These are phyloP conservation scores for Rhynchomys soricoides DNA, from an alignment of 2,113 vertebrate species.

Conservation along the genomic window DNA sequence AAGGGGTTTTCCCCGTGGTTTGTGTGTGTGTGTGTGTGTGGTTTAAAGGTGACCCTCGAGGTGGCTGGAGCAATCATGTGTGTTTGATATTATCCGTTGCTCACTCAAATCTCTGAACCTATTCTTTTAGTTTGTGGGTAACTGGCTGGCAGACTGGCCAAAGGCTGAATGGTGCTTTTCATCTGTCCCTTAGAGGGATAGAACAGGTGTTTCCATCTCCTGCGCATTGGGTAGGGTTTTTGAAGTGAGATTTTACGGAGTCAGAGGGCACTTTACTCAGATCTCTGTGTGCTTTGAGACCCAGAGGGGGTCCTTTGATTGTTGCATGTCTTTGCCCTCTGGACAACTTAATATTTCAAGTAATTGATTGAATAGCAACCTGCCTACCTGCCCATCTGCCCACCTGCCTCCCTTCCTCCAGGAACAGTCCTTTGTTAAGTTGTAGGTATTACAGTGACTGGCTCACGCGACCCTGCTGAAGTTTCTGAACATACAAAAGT, in stretches of 20 bases:
- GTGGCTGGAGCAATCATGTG: background rate
- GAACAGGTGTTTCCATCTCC: conserved; percentile 23
- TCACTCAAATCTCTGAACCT: background rate
- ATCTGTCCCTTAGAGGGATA: background rate
- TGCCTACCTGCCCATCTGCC: conserved; percentile 34
- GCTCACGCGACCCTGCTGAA: background rate
- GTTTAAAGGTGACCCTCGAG: conserved; percentile 5
- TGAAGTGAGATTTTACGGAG: conserved; percentile 40
- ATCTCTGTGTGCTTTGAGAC: background rate
- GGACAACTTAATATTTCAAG: conserved; percentile 50
- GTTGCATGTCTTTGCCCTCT: conserved; percentile 50
- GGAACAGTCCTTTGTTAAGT: background rate
- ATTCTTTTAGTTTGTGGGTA: conserved; percentile 43
- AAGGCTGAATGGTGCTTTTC: conserved; percentile 65
- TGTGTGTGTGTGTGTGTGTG: background rate
- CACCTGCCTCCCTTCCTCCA: background rate
- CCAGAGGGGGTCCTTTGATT: conserved; percentile 52
- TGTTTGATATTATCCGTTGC: background rate
- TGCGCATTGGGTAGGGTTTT: background rate
- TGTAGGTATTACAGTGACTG: background rate
- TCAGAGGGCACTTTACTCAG: conserved; percentile 12
- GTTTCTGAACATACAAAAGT: background rate
- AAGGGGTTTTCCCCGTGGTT: background rate
- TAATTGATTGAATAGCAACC: conserved; percentile 34
- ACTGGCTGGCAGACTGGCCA: conserved; percentile 55